phyloP scores from a whole-genome alignment of 2,797 vertebrate species.

The Clarias pachynema region DNA sequence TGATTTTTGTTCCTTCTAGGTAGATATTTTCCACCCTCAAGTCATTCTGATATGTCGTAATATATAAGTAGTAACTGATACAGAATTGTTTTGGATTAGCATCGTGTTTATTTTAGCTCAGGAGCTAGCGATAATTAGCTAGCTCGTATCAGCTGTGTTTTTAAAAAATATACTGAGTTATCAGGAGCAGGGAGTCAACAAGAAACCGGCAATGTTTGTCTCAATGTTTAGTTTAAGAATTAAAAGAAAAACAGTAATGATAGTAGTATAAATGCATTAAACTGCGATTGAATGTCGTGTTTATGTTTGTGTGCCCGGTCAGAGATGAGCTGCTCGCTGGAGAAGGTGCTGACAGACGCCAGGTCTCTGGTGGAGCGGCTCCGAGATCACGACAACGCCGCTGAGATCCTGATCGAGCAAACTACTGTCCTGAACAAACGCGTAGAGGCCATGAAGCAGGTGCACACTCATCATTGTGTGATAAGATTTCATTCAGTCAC shows the following conservation, averaged over 20 bases:
- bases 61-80: background rate
- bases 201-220: background rate
- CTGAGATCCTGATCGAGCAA: conserved; percentile 94
- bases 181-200: background rate
- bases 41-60: background rate
- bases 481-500: too few relatives aligned
- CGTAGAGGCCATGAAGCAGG: conserved; percentile 98
- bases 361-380: conserved; percentile 92
- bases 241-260: background rate
- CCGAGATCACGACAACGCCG: conserved; percentile 92
- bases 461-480: conserved; percentile 50
- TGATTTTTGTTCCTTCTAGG: conserved; percentile 30
- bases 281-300: background rate
- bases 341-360: conserved; percentile 93
- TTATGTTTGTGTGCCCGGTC: background rate
- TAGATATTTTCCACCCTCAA: background rate
- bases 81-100: background rate
- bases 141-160: background rate
- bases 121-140: background rate
- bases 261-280: background rate
- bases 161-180: background rate
- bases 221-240: background rate
- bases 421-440: conserved; percentile 93
- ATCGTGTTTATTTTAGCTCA: background rate
- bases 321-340: conserved; percentile 88